Evolutionary conservation across 64 coral and sea anemone species (phyloP).

Genomic region (Anthopleura sola): DNA sequence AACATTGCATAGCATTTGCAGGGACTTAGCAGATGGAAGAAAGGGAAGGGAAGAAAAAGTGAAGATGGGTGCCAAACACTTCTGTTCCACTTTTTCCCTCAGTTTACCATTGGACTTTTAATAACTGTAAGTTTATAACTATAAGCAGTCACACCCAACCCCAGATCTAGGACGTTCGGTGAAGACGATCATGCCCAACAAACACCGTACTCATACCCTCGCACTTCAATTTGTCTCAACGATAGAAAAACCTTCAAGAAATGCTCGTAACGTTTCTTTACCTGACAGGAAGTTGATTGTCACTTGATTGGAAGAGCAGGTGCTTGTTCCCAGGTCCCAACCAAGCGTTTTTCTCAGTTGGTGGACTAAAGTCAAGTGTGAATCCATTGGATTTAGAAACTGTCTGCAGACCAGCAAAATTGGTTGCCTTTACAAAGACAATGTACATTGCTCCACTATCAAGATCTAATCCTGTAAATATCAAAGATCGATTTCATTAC

Average conservation of each 20-base stretch:
- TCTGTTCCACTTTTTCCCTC: too few relatives aligned
- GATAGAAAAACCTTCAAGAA: too few relatives aligned
- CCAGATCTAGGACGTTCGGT: too few relatives aligned
- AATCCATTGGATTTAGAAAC: conserved; percentile 70
- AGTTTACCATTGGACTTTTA: too few relatives aligned
- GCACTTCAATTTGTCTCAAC: not conserved
- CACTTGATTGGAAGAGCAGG: conserved; percentile 14
- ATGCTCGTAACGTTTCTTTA: not conserved
- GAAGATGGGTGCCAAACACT: too few relatives aligned
- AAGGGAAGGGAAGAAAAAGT: too few relatives aligned
- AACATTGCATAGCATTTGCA: too few relatives aligned
- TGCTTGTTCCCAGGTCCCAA: conserved; percentile 28
- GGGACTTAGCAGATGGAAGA: too few relatives aligned
- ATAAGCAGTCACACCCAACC: too few relatives aligned
- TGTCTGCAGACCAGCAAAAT: conserved; percentile 54
- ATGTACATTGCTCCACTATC: conserved; percentile 46
- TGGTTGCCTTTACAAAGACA: conserved; percentile 58
- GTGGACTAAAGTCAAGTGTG: conserved; percentile 71
- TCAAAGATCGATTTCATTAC: not conserved
- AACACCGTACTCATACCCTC: too few relatives aligned
- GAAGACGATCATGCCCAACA: too few relatives aligned
- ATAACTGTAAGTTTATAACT: too few relatives aligned
- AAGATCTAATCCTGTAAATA: conserved; percentile 49
- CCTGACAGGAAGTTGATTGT: conserved; percentile 26
- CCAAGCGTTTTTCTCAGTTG: conserved; percentile 19